Percentiles rank a stretch among this genome's conserved stretches.
Conservation (phyloP, 2,797 vertebrate species). For the Sebastes hopkinsi region DNA sequence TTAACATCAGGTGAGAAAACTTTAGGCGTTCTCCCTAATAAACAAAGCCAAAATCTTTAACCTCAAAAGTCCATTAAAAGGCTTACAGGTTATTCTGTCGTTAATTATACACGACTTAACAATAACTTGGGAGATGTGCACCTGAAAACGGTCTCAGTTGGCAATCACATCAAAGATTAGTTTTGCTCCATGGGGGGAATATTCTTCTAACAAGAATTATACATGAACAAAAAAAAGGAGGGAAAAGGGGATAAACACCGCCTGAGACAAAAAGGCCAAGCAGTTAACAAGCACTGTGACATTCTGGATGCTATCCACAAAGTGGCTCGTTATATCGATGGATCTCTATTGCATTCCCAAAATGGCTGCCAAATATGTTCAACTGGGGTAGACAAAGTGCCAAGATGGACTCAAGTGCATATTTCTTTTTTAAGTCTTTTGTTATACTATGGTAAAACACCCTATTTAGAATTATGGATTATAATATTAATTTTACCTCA, state of each 20-base stretch:
- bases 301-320: constrained; percentile 76
- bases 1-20: constrained; percentile 50
- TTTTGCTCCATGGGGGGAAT: constrained; percentile 52
- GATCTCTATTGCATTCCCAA: constrained; percentile 76
- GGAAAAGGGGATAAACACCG: constrained; percentile 40
- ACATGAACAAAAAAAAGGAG: constrained; percentile 14
- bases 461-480: constrained; percentile 18
- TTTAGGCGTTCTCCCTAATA: constrained; percentile 19
- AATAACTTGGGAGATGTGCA: constrained; percentile 61
- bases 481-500: background rate
- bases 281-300: constrained; percentile 75
- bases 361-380: constrained; percentile 79
- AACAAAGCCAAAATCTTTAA: constrained; percentile 44
- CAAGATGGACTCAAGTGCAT: constrained; percentile 64
- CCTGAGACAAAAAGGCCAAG: constrained; percentile 68
- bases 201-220: constrained; percentile 52
- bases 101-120: constrained; percentile 53
- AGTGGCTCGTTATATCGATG: constrained; percentile 74
- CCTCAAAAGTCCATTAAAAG: constrained; percentile 45
- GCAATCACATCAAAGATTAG: constrained; percentile 65
- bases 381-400: constrained; percentile 71
- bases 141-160: constrained; percentile 64
- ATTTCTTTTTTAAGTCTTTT: constrained; percentile 27
- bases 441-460: constrained; percentile 17
- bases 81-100: constrained; percentile 32